Evolutionary conservation across 2,888 invertebrate genomes (phyloP).

Genomic region (Sylvicola cinctus): DNA sequence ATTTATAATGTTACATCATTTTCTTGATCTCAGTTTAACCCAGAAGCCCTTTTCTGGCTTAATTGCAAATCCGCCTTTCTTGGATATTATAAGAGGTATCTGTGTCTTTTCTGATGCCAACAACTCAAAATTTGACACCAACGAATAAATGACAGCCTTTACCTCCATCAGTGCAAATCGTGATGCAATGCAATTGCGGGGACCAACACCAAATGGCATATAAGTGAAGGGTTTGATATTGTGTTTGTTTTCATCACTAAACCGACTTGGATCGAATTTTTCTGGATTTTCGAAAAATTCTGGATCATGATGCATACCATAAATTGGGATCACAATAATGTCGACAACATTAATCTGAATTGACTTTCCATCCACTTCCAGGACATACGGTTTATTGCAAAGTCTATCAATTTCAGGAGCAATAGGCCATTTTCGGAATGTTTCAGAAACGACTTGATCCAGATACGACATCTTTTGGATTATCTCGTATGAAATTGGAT

Average conservation of each 20-base stretch:
- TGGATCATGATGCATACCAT: background rate
- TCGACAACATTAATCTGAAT: background rate
- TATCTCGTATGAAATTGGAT: constrained; percentile 28
- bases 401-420: constrained; percentile 2
- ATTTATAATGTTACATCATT: too few species aligned
- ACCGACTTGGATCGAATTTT: constrained; percentile 18
- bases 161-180: constrained; percentile 19
- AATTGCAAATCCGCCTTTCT: background rate
- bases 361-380: background rate
- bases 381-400: background rate
- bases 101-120: constrained; percentile 14
- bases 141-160: constrained; percentile 14
- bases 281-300: constrained; percentile 1
- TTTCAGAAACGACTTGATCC: constrained; percentile 27
- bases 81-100: constrained; percentile 10
- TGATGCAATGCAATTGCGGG: constrained; percentile 7
- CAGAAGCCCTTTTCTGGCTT: background rate
- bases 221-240: constrained; percentile 6
- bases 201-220: constrained; percentile 8
- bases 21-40: background rate
- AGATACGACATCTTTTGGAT: constrained; percentile 34
- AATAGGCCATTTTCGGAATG: constrained; percentile 3
- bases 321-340: background rate
- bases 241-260: constrained; percentile 8
- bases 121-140: constrained; percentile 15